Evolutionary conservation across 2,888 invertebrate species (phyloP), one percentile per base, ranked within the genome.

Genomic region (Chirona hameri): DNA sequence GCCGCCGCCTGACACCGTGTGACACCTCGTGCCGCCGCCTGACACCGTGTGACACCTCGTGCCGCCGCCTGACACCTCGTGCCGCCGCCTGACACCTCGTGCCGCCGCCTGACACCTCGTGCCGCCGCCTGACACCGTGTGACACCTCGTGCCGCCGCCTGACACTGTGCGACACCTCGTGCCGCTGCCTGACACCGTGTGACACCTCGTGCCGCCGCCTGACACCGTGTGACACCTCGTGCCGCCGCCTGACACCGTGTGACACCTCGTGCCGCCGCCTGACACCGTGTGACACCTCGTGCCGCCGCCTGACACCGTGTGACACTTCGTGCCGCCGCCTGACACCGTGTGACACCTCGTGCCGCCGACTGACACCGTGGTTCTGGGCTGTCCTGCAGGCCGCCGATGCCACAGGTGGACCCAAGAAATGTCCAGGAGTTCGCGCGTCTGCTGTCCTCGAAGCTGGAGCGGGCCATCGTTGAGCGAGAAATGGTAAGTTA

Each of bases 371-470:
- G n/a, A n/a, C n/a, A n/a, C n/a, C n/a, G n/a, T n/a, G n/a, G n/a
- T 52, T 52, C 52, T n/a, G n/a, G 18, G 14, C 60, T n/a, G 60
- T 29, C 39, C 31, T n/a, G 21, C 76, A 76, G 76, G 27, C 39
- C 39, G 39, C 10, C 21, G 7, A 21, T 39, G 39, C 76, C 39
- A 0, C 39, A 21, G 15, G 15, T 39, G 18, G 39, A 76, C 76
- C 76, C 76, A 15, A 21, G 39, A 1, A 18, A 76, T 18, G 31
- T 31, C 18, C 15, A n/a, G 15, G 76, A 76, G 39, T 76, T 76
- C 39, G 76, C 76, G 18, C 76, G 39, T 18, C 76, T 76, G 39
- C 76, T 76, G 39, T 39, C 76, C 31, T 76, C 76, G 7, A 76
- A 76, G 21, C 39, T 76, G 39, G 76, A 76, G 39, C 31, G 39